phyloP scores from a whole-genome alignment of 2,888 invertebrate species.

The Mechanitis messenoides region DNA sequence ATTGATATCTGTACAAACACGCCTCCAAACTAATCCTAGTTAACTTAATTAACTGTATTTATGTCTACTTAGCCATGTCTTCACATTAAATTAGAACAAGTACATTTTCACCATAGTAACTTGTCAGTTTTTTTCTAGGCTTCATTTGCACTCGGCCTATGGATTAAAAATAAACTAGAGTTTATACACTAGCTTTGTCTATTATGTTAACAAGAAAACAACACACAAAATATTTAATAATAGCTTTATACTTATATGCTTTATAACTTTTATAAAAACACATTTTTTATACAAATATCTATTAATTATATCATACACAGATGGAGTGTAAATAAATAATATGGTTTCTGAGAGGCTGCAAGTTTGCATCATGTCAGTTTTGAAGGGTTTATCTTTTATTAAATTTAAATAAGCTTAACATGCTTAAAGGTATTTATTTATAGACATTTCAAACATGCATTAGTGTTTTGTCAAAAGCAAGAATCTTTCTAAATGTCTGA shows the following conservation, averaged over 20 bases:
- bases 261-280: neutral
- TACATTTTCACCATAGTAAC: neutral
- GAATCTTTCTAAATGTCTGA: neutral
- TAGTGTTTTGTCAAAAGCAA: neutral
- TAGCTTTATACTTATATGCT: too few species aligned
- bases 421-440: too few species aligned
- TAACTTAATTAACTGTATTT: constrained; percentile 16
- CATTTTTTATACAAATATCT: neutral
- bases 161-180: neutral
- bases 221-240: too few species aligned
- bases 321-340: neutral
- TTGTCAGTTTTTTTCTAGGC: constrained; percentile 4
- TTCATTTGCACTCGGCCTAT: neutral
- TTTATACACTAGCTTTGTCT: neutral
- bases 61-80: constrained; percentile 14
- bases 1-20: neutral
- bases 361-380: too few species aligned
- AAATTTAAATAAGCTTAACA: too few species aligned
- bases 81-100: neutral
- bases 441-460: too few species aligned
- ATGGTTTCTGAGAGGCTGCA: neutral
- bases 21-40: constrained; percentile 15
- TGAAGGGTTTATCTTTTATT: too few species aligned
- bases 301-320: neutral
- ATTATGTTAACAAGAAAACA: neutral